A percentile compares a stretch with the other conserved stretches of the same genome.
These are phyloP conservation scores for Hyposoter didymator DNA, from an alignment of 2,888 invertebrate genomes.

Conservation along the genomic window DNA sequence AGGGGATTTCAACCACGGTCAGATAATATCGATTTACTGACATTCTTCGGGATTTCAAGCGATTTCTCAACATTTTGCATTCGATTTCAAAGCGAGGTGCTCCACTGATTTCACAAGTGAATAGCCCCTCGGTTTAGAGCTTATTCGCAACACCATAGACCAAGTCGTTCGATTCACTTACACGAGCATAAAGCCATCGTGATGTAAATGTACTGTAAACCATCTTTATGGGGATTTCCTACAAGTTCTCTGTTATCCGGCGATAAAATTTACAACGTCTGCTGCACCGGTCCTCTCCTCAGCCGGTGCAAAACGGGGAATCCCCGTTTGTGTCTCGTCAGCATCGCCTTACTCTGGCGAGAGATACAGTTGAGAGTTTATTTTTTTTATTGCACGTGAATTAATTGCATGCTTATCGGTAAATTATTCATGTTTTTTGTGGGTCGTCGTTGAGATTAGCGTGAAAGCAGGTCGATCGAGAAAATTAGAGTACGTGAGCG, in stretches of 20 bases:
- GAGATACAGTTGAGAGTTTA: neutral
- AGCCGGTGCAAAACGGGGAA: conserved; percentile 29
- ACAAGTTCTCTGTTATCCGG: conserved; percentile 79
- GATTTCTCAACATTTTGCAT: no score
- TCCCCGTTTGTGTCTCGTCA: conserved; percentile 30
- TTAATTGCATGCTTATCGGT: neutral
- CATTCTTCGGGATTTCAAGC: no score
- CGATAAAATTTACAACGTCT: conserved; percentile 81
- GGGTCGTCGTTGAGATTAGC: neutral
- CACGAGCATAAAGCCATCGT: conserved; percentile 74
- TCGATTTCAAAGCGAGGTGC: no score
- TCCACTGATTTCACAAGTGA: no score
- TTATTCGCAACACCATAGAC: conserved; percentile 37
- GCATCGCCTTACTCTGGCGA: neutral
- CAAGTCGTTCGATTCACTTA: conserved; percentile 76
- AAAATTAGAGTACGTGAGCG: neutral
- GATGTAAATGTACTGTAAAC: conserved; percentile 80
- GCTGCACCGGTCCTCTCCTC: conserved; percentile 50
- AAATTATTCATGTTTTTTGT: neutral
- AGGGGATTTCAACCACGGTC: no score
- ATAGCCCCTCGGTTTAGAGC: conserved; percentile 49
- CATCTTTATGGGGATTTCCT: conserved; percentile 79
- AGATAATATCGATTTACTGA: no score
- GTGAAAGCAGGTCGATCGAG: neutral
- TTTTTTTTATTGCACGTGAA: conserved; percentile 10